These are phyloP conservation scores for Zaprionus capensis DNA, from an alignment of 1,140 invertebrate genomes.

Conservation along the genomic window DNA sequence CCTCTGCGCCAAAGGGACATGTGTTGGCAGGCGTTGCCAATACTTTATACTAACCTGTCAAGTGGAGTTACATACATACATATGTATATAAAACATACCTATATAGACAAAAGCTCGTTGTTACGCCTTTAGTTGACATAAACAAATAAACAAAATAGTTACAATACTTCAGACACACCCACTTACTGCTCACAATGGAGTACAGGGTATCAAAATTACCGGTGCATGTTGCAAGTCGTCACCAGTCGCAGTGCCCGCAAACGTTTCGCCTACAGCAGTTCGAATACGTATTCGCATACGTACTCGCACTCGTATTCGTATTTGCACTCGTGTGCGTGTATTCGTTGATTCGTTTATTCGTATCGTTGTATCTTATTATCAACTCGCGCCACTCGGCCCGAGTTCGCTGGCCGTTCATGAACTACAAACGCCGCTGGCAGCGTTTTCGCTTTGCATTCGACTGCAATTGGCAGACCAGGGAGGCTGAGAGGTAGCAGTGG, in stretches of 20 bases:
- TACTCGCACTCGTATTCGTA: constrained; percentile 7
- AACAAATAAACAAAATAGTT: too few species aligned
- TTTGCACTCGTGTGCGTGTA: constrained; percentile 1
- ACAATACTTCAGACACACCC: neutral
- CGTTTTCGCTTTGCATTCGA: constrained; percentile 55
- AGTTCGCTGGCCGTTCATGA: constrained; percentile 75
- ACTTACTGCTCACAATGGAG: too few species aligned
- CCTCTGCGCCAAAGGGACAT: too few species aligned
- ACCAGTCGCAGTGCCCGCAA: constrained; percentile 18
- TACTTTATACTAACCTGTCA: too few species aligned
- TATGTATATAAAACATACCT: too few species aligned
- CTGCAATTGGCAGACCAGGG: constrained; percentile 31
- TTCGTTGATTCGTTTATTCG: constrained; percentile 19
- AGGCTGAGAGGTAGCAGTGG: constrained; percentile 1
- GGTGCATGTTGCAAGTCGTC: constrained; percentile 45
- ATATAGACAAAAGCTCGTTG: too few species aligned
- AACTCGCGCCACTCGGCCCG: constrained; percentile 45
- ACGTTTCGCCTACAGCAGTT: constrained; percentile 8
- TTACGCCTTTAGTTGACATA: too few species aligned
- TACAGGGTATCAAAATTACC: constrained; percentile 35
- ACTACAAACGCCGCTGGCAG: constrained; percentile 71
- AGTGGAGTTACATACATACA: too few species aligned
- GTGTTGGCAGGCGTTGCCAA: too few species aligned
- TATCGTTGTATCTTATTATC: constrained; percentile 63
- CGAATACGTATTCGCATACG: constrained; percentile 18